Conservation (phyloP, 2,797 vertebrate species). For the Danio choprae region DNA sequence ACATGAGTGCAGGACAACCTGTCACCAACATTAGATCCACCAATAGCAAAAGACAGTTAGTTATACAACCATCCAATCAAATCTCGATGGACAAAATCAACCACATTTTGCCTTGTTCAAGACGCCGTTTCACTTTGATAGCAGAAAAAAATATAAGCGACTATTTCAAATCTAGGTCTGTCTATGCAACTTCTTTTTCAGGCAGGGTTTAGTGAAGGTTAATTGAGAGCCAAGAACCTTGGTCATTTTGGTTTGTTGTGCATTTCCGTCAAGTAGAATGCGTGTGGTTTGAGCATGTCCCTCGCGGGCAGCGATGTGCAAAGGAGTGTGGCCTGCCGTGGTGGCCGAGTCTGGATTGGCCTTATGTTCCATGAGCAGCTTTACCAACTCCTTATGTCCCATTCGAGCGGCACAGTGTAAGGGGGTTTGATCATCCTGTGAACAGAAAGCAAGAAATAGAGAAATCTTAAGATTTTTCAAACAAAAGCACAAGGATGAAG, state of each 20-base stretch:
- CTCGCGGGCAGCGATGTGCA: constrained; percentile 90
- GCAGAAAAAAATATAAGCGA: no score
- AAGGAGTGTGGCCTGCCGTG: constrained; percentile 90
- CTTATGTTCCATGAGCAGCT: constrained; percentile 85
- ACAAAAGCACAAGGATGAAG: neutral
- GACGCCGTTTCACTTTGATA: neutral
- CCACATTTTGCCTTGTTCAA: neutral
- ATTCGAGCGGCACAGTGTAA: constrained; percentile 95
- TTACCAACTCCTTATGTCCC: constrained; percentile 91
- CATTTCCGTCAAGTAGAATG: constrained; percentile 88
- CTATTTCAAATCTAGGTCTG: no score
- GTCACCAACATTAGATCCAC: neutral
- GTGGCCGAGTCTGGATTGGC: constrained; percentile 90
- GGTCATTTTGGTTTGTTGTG: constrained; percentile 92
- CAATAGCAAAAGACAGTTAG: neutral
- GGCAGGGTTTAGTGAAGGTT: neutral
- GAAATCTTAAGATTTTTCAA: neutral
- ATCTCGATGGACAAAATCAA: neutral
- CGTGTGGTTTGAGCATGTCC: constrained; percentile 87
- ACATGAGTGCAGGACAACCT: neutral
- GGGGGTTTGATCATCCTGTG: constrained; percentile 94
- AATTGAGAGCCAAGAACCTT: constrained; percentile 78
- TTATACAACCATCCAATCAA: neutral
- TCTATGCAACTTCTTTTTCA: neutral
- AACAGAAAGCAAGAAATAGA: neutral